These are phyloP conservation scores for Recurvirostra avosetta DNA, from an alignment of 2,113 vertebrate species.

Conservation along the genomic window DNA sequence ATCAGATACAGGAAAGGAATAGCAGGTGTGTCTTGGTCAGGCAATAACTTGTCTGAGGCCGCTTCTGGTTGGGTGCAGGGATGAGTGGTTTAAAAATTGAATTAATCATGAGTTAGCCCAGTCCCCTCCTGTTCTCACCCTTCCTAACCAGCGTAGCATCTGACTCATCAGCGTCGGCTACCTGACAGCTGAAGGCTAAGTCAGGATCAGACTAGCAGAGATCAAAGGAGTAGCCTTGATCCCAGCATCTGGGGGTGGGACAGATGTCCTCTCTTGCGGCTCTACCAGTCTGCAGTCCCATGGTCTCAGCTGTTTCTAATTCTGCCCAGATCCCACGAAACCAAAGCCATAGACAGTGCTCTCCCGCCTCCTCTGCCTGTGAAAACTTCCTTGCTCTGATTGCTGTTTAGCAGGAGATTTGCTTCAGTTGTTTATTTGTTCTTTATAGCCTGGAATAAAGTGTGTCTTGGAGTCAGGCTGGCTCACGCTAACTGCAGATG, in stretches of 20 bases:
- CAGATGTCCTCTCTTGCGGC: neutral
- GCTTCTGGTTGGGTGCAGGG: neutral
- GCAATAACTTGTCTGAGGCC: constrained; percentile 33
- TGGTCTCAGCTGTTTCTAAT: constrained; percentile 10
- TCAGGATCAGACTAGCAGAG: neutral
- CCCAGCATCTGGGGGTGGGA: neutral
- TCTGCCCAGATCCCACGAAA: neutral
- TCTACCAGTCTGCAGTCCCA: neutral
- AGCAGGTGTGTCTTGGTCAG: neutral
- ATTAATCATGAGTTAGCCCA: neutral
- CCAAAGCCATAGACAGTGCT: neutral
- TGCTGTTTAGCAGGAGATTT: neutral
- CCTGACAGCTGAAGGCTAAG: constrained; percentile 16
- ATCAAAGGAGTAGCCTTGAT: constrained; percentile 29
- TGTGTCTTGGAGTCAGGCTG: neutral
- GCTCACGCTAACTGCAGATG: neutral
- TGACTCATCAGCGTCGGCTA: constrained; percentile 42
- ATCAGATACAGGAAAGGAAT: neutral
- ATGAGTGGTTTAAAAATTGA: neutral
- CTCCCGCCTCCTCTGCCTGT: neutral
- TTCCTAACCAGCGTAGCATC: neutral
- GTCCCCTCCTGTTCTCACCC: neutral
- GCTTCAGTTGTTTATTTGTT: neutral
- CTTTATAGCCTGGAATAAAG: neutral
- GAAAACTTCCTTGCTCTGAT: neutral